phyloP scores from a whole-genome alignment of 2,888 invertebrate genomes.

The Chrysina gloriosa region DNA sequence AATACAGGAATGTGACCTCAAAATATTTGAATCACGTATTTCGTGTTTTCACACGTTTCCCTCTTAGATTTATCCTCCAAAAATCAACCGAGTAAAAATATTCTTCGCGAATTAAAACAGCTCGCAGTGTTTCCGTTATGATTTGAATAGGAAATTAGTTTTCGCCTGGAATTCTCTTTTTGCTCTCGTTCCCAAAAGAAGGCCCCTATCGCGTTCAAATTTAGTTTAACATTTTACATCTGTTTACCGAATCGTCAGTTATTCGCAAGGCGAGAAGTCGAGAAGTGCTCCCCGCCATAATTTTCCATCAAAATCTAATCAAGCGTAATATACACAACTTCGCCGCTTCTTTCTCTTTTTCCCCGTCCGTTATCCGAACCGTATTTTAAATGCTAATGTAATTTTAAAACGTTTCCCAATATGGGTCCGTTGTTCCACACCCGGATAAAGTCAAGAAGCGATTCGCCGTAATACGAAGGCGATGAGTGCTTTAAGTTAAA shows the following conservation, averaged over 20 bases:
- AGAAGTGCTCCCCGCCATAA: slow-evolving; percentile 22
- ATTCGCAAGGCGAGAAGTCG: background rate
- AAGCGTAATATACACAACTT: slow-evolving; percentile 15
- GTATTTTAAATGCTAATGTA: slow-evolving; percentile 36
- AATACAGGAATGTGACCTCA: no score
- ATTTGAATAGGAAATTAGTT: background rate
- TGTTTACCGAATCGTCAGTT: slow-evolving; percentile 23
- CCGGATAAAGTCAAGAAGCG: slow-evolving; percentile 20
- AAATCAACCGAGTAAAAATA: no score
- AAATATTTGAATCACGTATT: no score
- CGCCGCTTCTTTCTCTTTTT: background rate
- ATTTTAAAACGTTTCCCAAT: slow-evolving; percentile 32
- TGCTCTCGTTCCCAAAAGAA: background rate
- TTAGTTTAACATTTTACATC: slow-evolving; percentile 8
- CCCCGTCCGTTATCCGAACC: slow-evolving; percentile 10
- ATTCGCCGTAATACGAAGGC: slow-evolving; percentile 16
- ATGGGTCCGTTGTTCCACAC: slow-evolving; percentile 16
- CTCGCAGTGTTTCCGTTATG: no score
- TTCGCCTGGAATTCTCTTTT: background rate
- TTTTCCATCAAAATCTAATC: slow-evolving; percentile 32
- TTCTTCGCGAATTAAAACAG: no score
- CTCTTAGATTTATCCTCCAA: no score
- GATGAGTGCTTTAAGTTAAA: slow-evolving; percentile 15
- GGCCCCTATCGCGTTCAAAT: slow-evolving; percentile 8
- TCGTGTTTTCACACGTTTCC: no score